These are phyloP conservation scores for Hippocampus comes DNA, from an alignment of 2,113 vertebrate genomes.

Conservation along the genomic window DNA sequence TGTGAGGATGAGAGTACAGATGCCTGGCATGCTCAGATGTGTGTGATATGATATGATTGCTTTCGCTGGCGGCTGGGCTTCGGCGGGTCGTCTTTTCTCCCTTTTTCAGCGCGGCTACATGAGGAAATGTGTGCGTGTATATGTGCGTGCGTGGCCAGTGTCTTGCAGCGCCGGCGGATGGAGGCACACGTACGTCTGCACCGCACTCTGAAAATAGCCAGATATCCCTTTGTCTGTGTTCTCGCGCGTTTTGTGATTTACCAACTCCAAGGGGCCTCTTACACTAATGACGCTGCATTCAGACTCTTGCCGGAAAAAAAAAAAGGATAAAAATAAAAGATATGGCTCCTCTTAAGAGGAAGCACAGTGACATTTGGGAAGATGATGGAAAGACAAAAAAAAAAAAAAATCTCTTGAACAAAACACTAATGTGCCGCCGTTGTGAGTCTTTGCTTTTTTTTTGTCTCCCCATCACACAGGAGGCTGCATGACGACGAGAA, in stretches of 20 bases:
- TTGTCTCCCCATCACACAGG: constrained; percentile 68
- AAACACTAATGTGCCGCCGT: constrained; percentile 28
- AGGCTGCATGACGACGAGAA: constrained; percentile 94
- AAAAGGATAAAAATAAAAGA: constrained; percentile 23
- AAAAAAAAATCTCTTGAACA: constrained; percentile 6
- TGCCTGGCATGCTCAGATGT: constrained; percentile 64
- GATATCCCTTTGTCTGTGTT: constrained; percentile 71
- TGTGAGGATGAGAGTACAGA: constrained; percentile 66
- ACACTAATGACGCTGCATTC: constrained; percentile 64
- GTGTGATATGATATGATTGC: constrained; percentile 72
- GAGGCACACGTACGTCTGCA: constrained; percentile 63
- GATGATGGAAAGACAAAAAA: constrained; percentile 18
- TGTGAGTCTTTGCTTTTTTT: background rate
- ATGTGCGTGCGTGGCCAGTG: constrained; percentile 19
- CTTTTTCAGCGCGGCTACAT: constrained; percentile 53
- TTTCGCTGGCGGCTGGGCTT: constrained; percentile 59
- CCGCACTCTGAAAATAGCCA: constrained; percentile 69
- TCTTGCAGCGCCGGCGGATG: constrained; percentile 61
- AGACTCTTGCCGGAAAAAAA: constrained; percentile 48
- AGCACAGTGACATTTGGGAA: constrained; percentile 53
- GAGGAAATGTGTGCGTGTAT: constrained; percentile 30
- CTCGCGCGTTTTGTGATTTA: constrained; percentile 67
- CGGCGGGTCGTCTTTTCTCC: constrained; percentile 55
- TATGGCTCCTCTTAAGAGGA: constrained; percentile 50
- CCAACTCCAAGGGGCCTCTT: constrained; percentile 61